Evolutionary conservation across 1,140 invertebrate genomes (phyloP), one percentile per base, ranked within the genome.

Genomic region (Aricia agestis): DNA sequence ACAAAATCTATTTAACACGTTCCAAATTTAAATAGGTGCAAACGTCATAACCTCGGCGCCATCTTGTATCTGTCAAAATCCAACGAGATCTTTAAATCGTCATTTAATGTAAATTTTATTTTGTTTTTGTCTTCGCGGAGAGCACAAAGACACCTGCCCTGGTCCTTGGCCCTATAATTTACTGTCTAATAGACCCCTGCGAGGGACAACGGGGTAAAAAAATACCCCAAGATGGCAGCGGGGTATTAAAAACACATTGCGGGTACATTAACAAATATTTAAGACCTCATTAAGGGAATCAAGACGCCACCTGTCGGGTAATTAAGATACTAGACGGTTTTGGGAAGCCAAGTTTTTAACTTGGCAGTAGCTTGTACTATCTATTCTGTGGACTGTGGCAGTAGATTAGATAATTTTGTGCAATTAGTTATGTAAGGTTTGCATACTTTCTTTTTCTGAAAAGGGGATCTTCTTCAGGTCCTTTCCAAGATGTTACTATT

Each of bases 201-300:
- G 71, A 42, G 67, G 68, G 57, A 68, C 61, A 67, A 65, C 59
- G 52, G 67, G 19, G 52, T 67, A 78, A 52, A 72, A 72, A 78
- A 77, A 75, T 72, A 66, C 57, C 67, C 69, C 73, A 80, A 86
- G 83, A 70, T 42, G 58, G 59, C 11, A 77, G 72, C 69, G 69
- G 72, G 73, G 72, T 78, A 85, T 86, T 84, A 87, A 86, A 85
- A 89, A 84, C 72, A 72, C 79, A 82, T 82, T 52, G 74, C 71
- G 70, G 72, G 73, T 80, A 73, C 78, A 89, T 84, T 86, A 87
- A 86, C 82, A 81, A 85, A 85, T 84, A 79, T 82, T 85, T 86
- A 84, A 82, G 73, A 76, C 71, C 77, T 84, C 76, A 82, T 87
- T 84, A 83, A 71, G 67, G 41, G 59, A 11, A 42, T 67, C 41